These are phyloP conservation scores for Thalassarche chlororhynchos DNA, from an alignment of 2,113 vertebrate species.

Conservation along the genomic window DNA sequence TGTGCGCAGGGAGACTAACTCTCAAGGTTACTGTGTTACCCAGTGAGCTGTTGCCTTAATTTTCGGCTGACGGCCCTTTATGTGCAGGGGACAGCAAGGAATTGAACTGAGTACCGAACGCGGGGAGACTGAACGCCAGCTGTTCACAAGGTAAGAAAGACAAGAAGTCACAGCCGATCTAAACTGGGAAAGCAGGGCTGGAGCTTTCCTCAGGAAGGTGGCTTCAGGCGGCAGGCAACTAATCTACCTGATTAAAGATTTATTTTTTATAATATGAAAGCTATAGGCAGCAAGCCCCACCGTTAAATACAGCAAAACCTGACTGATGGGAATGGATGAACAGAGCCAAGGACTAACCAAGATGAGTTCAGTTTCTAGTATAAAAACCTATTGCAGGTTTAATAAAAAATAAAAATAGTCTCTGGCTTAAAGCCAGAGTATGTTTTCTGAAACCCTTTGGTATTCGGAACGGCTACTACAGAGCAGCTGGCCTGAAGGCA, in stretches of 20 bases:
- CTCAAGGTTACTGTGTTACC: not conserved
- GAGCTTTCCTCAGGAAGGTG: not conserved
- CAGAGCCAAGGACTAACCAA: not conserved
- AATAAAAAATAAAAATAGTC: not conserved
- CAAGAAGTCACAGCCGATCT: not conserved
- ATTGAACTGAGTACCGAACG: accelerated
- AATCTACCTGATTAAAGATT: not conserved
- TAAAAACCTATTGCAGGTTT: not conserved
- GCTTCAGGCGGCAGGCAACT: not conserved
- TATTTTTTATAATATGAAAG: not conserved
- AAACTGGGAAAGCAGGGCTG: not conserved
- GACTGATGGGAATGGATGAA: not conserved
- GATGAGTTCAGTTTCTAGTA: not conserved
- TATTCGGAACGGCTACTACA: not conserved
- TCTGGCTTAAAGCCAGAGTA: not conserved
- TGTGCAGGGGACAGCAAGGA: not conserved
- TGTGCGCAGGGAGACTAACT: not conserved
- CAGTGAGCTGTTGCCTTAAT: not conserved
- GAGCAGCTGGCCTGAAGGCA: not conserved
- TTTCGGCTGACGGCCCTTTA: not conserved
- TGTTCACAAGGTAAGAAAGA: not conserved
- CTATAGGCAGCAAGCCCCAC: not conserved
- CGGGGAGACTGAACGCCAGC: not conserved
- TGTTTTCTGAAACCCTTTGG: not conserved
- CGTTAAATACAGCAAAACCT: not conserved